Percentiles rank a stretch among this genome's conserved stretches.
Conservation (phyloP, 92 coral and sea anemone species). For the Plumapathes pennacea region DNA sequence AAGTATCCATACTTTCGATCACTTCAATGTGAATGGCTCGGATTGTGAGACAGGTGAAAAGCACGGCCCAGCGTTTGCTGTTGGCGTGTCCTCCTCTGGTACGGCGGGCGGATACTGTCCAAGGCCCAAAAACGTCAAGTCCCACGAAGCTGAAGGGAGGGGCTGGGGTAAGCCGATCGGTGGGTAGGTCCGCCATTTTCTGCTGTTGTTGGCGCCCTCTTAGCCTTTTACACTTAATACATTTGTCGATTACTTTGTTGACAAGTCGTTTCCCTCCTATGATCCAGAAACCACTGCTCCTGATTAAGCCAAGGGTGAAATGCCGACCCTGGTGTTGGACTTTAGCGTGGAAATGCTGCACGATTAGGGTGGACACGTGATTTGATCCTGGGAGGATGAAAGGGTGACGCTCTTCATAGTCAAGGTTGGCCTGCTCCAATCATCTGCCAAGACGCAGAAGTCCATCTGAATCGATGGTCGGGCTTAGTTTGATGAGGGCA, state of each 20-base stretch:
- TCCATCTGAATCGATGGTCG: conserved; percentile 14
- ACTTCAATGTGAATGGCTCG: conserved; percentile 49
- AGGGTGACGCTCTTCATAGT: conserved; percentile 1
- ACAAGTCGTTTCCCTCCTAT: conserved; percentile 5
- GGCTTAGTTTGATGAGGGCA: conserved; percentile 18
- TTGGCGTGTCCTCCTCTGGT: conserved; percentile 22
- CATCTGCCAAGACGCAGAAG: conserved; percentile 22
- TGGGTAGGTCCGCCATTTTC: conserved; percentile 15
- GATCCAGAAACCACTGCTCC: conserved; percentile 18
- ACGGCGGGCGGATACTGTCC: conserved; percentile 2
- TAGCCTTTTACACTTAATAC: conserved; percentile 12
- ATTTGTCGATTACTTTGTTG: conserved; percentile 3
- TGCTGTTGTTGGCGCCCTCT: conserved; percentile 1
- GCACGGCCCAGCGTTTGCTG: conserved; percentile 56
- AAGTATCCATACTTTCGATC: conserved; percentile 51
- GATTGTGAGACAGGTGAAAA: conserved; percentile 36
- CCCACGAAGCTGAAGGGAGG: conserved; percentile 23
- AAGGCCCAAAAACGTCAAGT: conserved; percentile 17
- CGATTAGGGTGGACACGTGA: conserved; percentile 2
- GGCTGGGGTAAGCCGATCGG: conserved; percentile 19
- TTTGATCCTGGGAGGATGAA: conserved; percentile 16
- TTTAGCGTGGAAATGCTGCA: background rate
- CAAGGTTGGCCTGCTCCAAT: conserved; percentile 2
- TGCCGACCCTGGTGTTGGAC: conserved; percentile 18
- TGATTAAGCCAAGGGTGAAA: conserved; percentile 11